Evolutionary conservation across 1,140 invertebrate species (phyloP), one percentile per base, ranked within the genome.

Genomic region (Drosophila repleta): DNA sequence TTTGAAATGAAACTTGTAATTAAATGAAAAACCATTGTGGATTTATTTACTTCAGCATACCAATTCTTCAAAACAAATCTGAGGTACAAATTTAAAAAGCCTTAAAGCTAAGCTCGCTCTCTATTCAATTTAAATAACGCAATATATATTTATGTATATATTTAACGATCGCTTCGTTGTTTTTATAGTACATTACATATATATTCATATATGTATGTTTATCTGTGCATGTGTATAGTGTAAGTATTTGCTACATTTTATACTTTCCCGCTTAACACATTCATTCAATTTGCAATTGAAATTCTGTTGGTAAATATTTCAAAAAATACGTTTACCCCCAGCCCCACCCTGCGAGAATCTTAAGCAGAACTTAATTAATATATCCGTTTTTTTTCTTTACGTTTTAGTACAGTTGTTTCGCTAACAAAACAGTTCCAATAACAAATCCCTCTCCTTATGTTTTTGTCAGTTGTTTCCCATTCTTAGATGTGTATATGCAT

Each of bases 401-500:
- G 32, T 17, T 46, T 69, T 43, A 32, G 17, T 49, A 51, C 35
- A 51, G 45, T 46, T 46, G 11, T 45, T 49, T 37, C 8, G 10
- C 18, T n/a, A 15, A 41, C 15, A 55, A 55, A 67, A 73, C 63
- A 73, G 56, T 67, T 67, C 46, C 51, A 51, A 74, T 70, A 60
- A 58, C 53, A 69, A 53, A 29, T 64, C 66, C 57, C 41, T 74
- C 51, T 63, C 72, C 29, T 20, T 32, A 10, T 21, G 10, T 56
- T 7, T n/a, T 8, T 8, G 24, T 32, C 11, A 10, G 0, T 3
- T 11, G 21, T 35, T 46, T 35, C 20, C 29, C n/a, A 21, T 24
- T 13, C 41, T 95, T 94, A 96, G 92, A 96, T 96, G 90, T 97
- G 96, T 82, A 96, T 94, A 15, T 95, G 95, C 64, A 97, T 96